Conservation (phyloP, 2,888 invertebrate species). For the Pachydiplax longipennis region DNA sequence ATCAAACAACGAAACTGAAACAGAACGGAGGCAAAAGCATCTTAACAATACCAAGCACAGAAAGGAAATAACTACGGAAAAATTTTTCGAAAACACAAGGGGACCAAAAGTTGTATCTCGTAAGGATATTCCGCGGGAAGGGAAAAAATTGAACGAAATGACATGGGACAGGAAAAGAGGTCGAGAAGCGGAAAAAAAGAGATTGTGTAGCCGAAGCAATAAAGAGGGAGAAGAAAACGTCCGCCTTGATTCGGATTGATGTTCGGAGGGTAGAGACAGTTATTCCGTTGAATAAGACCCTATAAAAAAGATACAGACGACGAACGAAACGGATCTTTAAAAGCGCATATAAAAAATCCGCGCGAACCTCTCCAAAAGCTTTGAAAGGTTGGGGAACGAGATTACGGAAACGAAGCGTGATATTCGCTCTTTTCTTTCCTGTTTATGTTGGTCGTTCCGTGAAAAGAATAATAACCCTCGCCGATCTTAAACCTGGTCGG, state of each 20-base stretch:
- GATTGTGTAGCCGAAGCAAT: neutral
- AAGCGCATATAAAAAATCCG: neutral
- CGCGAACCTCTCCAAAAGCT: neutral
- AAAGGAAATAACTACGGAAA: too few relatives aligned
- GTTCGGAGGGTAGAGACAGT: neutral
- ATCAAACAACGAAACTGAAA: neutral
- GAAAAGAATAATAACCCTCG: neutral
- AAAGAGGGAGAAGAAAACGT: neutral
- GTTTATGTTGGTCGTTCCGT: neutral
- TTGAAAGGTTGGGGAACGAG: neutral
- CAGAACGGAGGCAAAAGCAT: neutral
- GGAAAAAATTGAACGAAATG: neutral
- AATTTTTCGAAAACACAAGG: too few relatives aligned
- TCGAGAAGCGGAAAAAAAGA: neutral
- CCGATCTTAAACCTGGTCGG: neutral
- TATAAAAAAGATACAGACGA: neutral
- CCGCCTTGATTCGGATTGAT: neutral
- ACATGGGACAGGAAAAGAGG: neutral
- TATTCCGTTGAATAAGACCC: neutral
- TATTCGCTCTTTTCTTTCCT: neutral
- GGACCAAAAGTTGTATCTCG: too few relatives aligned
- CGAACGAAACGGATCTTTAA: neutral
- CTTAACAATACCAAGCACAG: too few relatives aligned
- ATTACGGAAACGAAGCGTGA: neutral
- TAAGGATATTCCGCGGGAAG: neutral